Evolutionary conservation across 2,113 vertebrate species (phyloP), one percentile per base, ranked within the genome.

Genomic region (Ctenomys sociabilis): DNA sequence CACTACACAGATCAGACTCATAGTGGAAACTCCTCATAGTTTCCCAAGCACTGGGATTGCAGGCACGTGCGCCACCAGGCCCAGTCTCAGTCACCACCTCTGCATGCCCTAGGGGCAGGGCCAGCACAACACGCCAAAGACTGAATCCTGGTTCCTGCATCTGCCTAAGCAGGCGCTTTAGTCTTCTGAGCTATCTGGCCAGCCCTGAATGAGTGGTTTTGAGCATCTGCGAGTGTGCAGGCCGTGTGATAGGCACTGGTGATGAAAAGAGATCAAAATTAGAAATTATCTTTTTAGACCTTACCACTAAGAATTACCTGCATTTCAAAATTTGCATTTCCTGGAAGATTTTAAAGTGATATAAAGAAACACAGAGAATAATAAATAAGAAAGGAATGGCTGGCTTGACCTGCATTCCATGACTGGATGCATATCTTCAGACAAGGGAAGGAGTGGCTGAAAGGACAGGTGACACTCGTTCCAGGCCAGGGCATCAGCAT

Each of bases 401-500:
- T 92, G 37, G 52, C 22, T 61, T 37, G 21, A 88, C 5, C 59
- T 57, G 35, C 83, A 19, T 45, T 85, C 66, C 8, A 84, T 68
- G 37, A 3, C 3, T 43, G 43, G 28, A 4, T 22, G 9, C 0
- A 3, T 26, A 0, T 37, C 35, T 37, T 57, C 32, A 24, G 61
- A 17, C 68, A 35, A 68, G 2, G 7, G 30, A 72, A 7, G n/a
- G 9, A 32, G 37, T 11, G 11, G 45, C n/a, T 7, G 49, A 59
- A 91, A 43, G 37, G 13, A 84, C 8, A 75, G 14, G 24, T 1
- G 57, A 78, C 82, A 8, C 40, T 59, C 37, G 37, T 30, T 37
- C 57, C 30, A 35, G 12, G 26, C 35, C 12, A 5, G 14, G 1
- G 7, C 0, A 1, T 28, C 37, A 5, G 8, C 2, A 4, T 35